phyloP scores from a whole-genome alignment of 2,888 invertebrate species.

The Dynastes grantii region DNA sequence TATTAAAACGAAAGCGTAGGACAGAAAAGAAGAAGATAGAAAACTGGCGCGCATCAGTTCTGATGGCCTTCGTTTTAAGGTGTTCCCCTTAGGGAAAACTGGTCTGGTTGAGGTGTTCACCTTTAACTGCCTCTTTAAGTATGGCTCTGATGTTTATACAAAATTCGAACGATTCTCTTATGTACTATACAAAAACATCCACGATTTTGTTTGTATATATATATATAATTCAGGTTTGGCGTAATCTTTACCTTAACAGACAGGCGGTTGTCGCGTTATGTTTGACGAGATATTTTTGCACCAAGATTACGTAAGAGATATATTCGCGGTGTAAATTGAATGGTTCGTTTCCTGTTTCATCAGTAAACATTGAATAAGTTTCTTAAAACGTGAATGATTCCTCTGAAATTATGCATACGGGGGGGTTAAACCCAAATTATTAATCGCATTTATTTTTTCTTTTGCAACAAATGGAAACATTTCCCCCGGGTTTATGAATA shows the following conservation, averaged over 20 bases:
- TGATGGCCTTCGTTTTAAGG: conserved; percentile 32
- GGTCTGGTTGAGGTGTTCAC: conserved; percentile 35
- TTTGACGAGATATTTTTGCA: conserved; percentile 35
- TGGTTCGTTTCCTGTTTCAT: conserved; percentile 39
- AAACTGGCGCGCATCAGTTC: conserved; percentile 11
- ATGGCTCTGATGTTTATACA: conserved; percentile 31
- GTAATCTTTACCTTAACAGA: conserved; percentile 32
- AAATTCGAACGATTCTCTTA: conserved; percentile 31
- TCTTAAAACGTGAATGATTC: conserved; percentile 26
- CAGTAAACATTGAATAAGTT: conserved; percentile 23
- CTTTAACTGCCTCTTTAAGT: conserved; percentile 35
- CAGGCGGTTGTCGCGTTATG: conserved; percentile 24
- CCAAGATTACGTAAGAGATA: conserved; percentile 36
- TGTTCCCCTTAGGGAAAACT: conserved; percentile 17
- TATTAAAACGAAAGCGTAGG: background rate
- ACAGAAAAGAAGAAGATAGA: conserved; percentile 3
- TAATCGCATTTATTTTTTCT: background rate
- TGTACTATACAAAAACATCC: conserved; percentile 29
- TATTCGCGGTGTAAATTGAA: conserved; percentile 33
- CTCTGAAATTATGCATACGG: no score
- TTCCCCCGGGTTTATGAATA: no score
- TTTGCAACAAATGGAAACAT: no score
- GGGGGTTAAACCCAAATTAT: background rate
- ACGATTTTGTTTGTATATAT: conserved; percentile 36
- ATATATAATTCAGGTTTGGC: conserved; percentile 25